Conservation (phyloP, 2,888 invertebrate species). For the Priocnemis perturbator region DNA sequence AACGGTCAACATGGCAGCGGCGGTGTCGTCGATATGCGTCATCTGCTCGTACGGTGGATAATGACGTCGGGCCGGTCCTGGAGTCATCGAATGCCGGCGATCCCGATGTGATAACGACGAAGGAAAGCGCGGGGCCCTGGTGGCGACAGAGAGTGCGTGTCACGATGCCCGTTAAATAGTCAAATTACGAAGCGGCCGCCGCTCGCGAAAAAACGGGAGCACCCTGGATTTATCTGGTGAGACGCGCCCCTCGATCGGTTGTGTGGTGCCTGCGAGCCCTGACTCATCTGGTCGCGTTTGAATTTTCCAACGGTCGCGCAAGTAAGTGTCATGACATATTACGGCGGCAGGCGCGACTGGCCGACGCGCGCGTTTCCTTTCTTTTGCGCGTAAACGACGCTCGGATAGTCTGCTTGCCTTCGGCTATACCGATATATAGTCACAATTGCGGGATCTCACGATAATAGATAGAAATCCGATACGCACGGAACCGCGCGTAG, state of each 20-base stretch:
- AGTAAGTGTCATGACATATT: slow-evolving; percentile 36
- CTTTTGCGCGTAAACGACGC: neutral
- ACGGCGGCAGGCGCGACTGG: neutral
- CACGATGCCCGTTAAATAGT: slow-evolving; percentile 16
- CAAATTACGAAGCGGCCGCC: neutral
- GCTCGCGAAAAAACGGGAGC: too few relatives aligned
- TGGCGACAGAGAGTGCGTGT: slow-evolving; percentile 9
- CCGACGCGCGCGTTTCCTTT: neutral
- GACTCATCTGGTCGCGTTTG: slow-evolving; percentile 48
- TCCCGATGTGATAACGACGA: slow-evolving; percentile 3
- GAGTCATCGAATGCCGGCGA: slow-evolving; percentile 11
- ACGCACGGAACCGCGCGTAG: slow-evolving; percentile 31
- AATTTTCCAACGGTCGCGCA: slow-evolving; percentile 52
- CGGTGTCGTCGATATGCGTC: slow-evolving; percentile 28
- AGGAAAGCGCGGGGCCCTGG: slow-evolving; percentile 19
- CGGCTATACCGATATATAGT: neutral
- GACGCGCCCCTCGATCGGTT: neutral
- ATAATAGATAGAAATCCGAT: slow-evolving; percentile 3
- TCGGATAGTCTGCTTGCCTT: neutral
- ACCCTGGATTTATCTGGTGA: too few relatives aligned
- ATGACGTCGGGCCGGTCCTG: slow-evolving; percentile 26
- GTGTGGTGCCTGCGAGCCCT: neutral
- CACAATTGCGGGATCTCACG: slow-evolving; percentile 1
- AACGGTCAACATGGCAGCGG: slow-evolving; percentile 44
- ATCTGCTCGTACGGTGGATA: slow-evolving; percentile 38